Percentiles rank a stretch among this genome's conserved stretches.
phyloP scores from a whole-genome alignment of 2,888 invertebrate species.

The Crepidodera aurea region DNA sequence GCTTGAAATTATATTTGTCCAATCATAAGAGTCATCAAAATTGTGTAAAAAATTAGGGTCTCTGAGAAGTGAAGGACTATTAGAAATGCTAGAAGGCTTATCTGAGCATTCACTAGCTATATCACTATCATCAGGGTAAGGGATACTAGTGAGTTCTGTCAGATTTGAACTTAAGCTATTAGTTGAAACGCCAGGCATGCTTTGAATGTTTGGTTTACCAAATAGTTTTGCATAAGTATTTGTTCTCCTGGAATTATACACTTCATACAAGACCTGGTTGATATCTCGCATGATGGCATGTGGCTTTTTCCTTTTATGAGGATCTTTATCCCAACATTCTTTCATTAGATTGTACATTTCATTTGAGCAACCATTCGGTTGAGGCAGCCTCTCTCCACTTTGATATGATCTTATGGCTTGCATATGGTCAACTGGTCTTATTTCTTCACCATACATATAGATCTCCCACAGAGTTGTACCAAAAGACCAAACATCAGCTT shows the following conservation, averaged over 20 bases:
- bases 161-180: conserved; percentile 55
- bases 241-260: conserved; percentile 69
- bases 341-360: conserved; percentile 80
- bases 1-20: conserved; percentile 56
- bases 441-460: conserved; percentile 76
- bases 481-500: conserved; percentile 90
- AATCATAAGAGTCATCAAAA: conserved; percentile 51
- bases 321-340: conserved; percentile 83
- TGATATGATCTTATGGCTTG: conserved; percentile 67
- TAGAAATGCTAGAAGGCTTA: conserved; percentile 42
- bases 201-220: conserved; percentile 39
- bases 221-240: conserved; percentile 68
- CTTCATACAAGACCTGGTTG: conserved; percentile 79
- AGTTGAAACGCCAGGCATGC: conserved; percentile 47
- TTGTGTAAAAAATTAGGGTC: conserved; percentile 47
- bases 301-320: conserved; percentile 76
- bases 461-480: conserved; percentile 94
- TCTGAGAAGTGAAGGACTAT: conserved; percentile 33
- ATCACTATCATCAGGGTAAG: conserved; percentile 41
- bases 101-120: conserved; percentile 48
- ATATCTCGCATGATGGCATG: conserved; percentile 88
- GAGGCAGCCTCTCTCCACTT: conserved; percentile 73
- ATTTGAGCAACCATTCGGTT: conserved; percentile 73
- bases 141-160: conserved; percentile 45
- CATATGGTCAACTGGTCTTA: conserved; percentile 50